These are phyloP conservation scores for Molossus molossus DNA, from an alignment of 2,797 vertebrate genomes.

Conservation along the genomic window DNA sequence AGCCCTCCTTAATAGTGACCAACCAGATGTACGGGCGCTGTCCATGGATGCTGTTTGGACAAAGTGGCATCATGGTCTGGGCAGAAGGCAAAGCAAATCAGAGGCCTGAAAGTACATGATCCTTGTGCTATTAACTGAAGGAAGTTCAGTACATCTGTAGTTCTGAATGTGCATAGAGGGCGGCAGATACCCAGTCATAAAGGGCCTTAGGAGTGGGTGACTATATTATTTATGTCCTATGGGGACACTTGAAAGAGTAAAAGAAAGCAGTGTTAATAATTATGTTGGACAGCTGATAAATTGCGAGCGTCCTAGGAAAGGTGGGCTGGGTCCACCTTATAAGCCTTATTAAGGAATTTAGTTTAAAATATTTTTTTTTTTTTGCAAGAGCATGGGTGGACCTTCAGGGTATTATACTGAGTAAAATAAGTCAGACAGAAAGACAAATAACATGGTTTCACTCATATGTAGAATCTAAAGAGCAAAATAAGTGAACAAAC, in stretches of 20 bases:
- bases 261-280: background rate
- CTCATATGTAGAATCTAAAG: background rate
- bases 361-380: background rate
- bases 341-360: background rate
- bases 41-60: background rate
- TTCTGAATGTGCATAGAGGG: background rate
- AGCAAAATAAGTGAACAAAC: background rate
- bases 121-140: background rate
- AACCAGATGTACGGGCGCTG: background rate
- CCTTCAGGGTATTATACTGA: no score
- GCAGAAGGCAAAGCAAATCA: conserved; percentile 21
- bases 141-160: background rate
- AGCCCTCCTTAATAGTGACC: background rate
- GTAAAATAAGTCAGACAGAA: background rate
- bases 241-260: background rate
- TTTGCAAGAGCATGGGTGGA: background rate
- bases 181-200: background rate
- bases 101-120: background rate
- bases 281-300: background rate
- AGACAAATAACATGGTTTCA: background rate
- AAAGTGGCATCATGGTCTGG: background rate
- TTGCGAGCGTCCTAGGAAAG: background rate
- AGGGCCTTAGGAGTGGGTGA: background rate
- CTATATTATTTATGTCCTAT: background rate
- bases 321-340: background rate